These are phyloP conservation scores for Hyposmocoma kahamanoa DNA, from an alignment of 1,140 invertebrate species.

Conservation along the genomic window DNA sequence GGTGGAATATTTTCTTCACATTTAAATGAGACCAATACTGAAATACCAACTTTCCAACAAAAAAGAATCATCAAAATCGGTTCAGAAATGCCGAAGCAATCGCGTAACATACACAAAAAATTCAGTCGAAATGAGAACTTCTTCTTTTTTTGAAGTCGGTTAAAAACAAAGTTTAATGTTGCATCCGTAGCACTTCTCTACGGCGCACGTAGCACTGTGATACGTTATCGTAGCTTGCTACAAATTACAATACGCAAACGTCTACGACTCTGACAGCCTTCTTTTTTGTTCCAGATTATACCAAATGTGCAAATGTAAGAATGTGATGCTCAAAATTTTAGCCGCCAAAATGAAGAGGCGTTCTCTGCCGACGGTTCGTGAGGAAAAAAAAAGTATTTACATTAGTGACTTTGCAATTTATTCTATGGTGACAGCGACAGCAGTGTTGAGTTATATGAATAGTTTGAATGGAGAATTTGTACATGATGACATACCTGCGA, in stretches of 20 bases:
- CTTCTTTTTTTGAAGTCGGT: no score
- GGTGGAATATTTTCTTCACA: no score
- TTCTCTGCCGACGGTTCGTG: constrained; percentile 48
- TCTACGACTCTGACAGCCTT: background rate
- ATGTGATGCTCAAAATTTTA: constrained; percentile 42
- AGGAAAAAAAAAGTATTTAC: constrained; percentile 37
- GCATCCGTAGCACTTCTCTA: no score
- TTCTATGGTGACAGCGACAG: constrained; percentile 77
- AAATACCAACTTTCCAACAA: no score
- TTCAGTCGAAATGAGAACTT: no score
- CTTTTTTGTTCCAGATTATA: constrained; percentile 32
- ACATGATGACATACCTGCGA: constrained; percentile 93
- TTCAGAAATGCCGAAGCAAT: no score
- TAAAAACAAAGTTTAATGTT: no score
- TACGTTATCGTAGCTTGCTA: background rate
- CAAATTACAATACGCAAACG: background rate
- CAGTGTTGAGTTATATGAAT: constrained; percentile 84
- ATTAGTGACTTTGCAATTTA: constrained; percentile 70
- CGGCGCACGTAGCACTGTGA: no score
- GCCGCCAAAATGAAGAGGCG: constrained; percentile 62
- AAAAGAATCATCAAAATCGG: no score
- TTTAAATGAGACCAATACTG: no score
- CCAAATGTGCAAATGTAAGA: constrained; percentile 63
- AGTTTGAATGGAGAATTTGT: constrained; percentile 91
- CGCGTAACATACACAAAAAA: no score